Evolutionary conservation across 2,888 invertebrate genomes (phyloP), one percentile per base, ranked within the genome.

Genomic region (Mallateleia sp.): DNA sequence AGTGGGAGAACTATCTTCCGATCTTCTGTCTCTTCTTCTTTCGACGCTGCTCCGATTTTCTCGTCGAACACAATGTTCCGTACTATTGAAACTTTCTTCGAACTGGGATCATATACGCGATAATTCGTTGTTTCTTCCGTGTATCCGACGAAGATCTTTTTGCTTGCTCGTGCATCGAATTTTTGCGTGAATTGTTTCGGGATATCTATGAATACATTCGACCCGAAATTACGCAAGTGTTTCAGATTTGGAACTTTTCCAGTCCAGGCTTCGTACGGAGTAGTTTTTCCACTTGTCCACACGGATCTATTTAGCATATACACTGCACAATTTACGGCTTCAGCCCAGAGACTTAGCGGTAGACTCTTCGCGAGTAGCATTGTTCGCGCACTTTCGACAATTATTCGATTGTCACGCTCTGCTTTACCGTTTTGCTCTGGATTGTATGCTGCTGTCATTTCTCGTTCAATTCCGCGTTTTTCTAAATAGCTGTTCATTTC

Each of bases 61-160:
- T 92, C 91, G 62, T 92, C 87, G 67, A 92, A 92, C 11, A 87
- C 79, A 15, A 92, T 91, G 82, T 93, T 85, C 32, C 92, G 80
- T 7, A 88, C 88, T 8, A 85, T 81, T 22, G 80, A 45, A 4
- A 91, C 69, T 67, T 89, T 89, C 7, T 77, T 50, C 6, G 85
- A 78, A 28, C 54, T 71, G 9, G 87, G 89, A 56, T 90, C 84
- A 88, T 89, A 92, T 7, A 92, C 67, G 42, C 90, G 75, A 50
- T 92, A 92, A 42, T 91, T 91, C 8, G 80, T 71, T 11, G 89
- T 89, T 0, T 91, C 77, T 14, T 64, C 81, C 18, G 66, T 50
- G 22, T 90, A 90, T 24, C 88, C 88, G 1, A 90, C 87, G 3
- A 89, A 58, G 0, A 87, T 58, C 24, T 67, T 80, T 24, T 88